phyloP scores from a whole-genome alignment of 2,113 vertebrate genomes.

The Myiagra hebetior region DNA sequence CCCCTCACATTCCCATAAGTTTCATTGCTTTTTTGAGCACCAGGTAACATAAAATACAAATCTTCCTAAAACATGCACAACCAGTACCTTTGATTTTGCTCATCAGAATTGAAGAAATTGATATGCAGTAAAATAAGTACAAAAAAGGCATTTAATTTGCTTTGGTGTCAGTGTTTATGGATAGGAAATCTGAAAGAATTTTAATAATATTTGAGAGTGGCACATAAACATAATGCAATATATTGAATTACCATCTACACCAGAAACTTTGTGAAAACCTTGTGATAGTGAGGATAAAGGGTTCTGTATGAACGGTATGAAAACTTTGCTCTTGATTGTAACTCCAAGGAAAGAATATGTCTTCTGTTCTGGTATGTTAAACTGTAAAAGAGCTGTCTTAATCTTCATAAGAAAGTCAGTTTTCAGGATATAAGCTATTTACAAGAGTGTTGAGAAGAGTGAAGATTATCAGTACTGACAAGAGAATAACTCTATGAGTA shows the following conservation, averaged over 20 bases:
- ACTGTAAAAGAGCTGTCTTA: not conserved
- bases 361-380: not conserved
- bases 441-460: not conserved
- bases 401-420: not conserved
- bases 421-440: not conserved
- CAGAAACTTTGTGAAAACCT: not conserved
- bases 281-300: not conserved
- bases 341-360: not conserved
- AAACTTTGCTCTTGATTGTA: not conserved
- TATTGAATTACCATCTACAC: not conserved
- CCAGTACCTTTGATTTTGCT: not conserved
- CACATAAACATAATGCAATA: not conserved
- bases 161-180: not conserved
- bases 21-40: not conserved
- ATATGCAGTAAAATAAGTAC: not conserved
- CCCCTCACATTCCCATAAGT: not conserved
- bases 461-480: not conserved
- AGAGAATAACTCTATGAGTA: not conserved
- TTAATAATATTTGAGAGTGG: not conserved
- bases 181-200: not conserved
- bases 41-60: not conserved
- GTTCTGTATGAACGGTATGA: not conserved
- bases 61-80: not conserved
- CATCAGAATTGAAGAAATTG: not conserved
- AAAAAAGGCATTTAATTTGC: not conserved